phyloP scores from a whole-genome alignment of 2,113 vertebrate genomes.

The Cynocephalus volans region DNA sequence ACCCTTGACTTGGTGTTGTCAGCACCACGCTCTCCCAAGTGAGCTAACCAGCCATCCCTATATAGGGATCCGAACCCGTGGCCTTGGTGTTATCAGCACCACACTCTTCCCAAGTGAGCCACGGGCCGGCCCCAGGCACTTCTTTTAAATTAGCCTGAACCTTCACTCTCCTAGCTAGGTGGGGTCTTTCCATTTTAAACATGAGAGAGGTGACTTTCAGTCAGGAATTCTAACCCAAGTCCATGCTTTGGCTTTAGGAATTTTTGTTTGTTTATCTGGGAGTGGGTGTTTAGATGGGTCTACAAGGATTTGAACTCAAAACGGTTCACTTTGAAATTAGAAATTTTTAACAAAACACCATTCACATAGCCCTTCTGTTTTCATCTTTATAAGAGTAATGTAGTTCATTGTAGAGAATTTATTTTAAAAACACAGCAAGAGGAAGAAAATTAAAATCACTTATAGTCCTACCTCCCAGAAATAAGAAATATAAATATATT shows the following conservation, averaged over 20 bases:
- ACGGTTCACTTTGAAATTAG: slow-evolving; percentile 30
- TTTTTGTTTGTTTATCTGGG: not conserved
- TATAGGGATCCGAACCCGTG: too few relatives aligned
- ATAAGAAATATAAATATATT: not conserved
- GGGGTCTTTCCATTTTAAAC: not conserved
- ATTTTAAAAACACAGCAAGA: not conserved
- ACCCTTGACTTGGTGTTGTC: too few relatives aligned
- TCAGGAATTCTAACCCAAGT: not conserved
- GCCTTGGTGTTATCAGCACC: too few relatives aligned
- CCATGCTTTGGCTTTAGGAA: not conserved
- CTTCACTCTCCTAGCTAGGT: not conserved
- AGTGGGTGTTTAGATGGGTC: not conserved
- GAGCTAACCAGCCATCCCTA: too few relatives aligned
- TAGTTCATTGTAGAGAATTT: not conserved
- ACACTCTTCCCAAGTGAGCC: too few relatives aligned
- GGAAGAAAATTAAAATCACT: slow-evolving; percentile 26
- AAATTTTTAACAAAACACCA: not conserved
- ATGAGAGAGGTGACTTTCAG: not conserved
- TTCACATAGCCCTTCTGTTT: not conserved
- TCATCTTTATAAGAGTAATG: not conserved
- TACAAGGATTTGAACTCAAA: not conserved
- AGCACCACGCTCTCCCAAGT: too few relatives aligned
- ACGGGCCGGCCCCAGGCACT: too few relatives aligned
- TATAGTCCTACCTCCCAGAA: not conserved
- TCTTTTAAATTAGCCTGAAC: not conserved